Base-by-base conservation (phyloP, 92 coral and sea anemone species). In the Parazoanthus darwini region DNA sequence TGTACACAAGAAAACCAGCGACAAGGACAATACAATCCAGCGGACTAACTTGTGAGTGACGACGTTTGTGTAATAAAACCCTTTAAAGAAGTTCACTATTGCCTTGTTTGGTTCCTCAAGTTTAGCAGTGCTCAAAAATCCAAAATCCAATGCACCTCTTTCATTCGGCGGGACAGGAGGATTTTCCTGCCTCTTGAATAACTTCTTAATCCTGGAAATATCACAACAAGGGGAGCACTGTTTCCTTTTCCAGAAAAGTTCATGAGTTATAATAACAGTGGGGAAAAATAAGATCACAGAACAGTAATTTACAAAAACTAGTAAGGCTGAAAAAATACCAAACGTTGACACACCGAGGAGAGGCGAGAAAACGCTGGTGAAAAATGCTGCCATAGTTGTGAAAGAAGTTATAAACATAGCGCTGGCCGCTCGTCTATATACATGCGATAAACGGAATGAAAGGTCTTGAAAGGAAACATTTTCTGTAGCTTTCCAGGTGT, bases 321-420 rank as follows among this genome's bases (percentile, higher is more conserved):
- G 94, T 80, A 96, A 74, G 67, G 98, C 98, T 43, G 98, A 96
- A 51, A 96, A 96, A 37, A 94, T 96, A 33, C 98, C 98, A 50
- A 96, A 96, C 15, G 98, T 96, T 5, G 98, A 96, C 23, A 96
- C 98, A 26, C 98, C 98, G 48, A 96, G 92, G 16, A 96, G 91
- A 10, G 98, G 98, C 1, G 98, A 96, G 72, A 96, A 94, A 23
- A 94, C 97, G 74, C 98, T 96, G 37, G 98, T 94, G 25, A 96
- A 90, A 76, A 96, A 96, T 9, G 98, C 98, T 20, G 95, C 98
- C 88, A 94, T 96, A 3, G 98, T 96, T 0, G 98, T 96, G 88
- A 96, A 88, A 3, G 98, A 96, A 13, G 98, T 96, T 22, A 93
- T 94, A 79, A 96, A 94, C 98, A 96, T 96, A 86, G 98, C 98